Evolutionary conservation across 2,888 invertebrate species (phyloP).

Genomic region (Orgyia antiqua): DNA sequence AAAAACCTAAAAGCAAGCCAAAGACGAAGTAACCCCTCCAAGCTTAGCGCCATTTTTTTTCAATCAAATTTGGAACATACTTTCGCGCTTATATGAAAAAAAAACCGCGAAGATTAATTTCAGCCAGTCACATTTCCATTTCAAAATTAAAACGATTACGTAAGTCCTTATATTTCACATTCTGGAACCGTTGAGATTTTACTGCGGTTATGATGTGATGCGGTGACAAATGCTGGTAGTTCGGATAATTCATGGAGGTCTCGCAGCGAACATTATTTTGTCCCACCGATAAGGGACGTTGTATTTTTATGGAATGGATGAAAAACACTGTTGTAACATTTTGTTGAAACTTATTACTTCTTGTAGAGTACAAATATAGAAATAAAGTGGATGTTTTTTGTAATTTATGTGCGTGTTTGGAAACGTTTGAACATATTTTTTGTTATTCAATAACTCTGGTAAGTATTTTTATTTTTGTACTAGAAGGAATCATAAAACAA

Average conservation of each 20-base stretch:
- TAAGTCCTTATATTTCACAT: slow-evolving; percentile 16
- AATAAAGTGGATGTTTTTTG: background rate
- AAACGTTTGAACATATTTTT: too few relatives aligned
- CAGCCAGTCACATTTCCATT: too few relatives aligned
- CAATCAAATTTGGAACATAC: too few relatives aligned
- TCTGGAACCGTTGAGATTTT: slow-evolving; percentile 15
- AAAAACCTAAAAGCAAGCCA: too few relatives aligned
- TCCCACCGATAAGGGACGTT: slow-evolving; percentile 35
- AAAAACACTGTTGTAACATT: slow-evolving; percentile 3
- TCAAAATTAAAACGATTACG: slow-evolving; percentile 8
- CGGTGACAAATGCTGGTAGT: slow-evolving; percentile 47
- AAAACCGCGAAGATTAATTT: too few relatives aligned
- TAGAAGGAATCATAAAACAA: too few relatives aligned
- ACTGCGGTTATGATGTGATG: slow-evolving; percentile 43
- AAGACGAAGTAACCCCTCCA: too few relatives aligned
- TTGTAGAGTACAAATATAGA: background rate
- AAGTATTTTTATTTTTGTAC: too few relatives aligned
- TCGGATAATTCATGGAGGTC: slow-evolving; percentile 43
- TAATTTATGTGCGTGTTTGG: too few relatives aligned
- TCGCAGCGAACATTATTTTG: slow-evolving; percentile 40
- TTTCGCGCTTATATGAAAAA: too few relatives aligned
- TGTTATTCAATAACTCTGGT: too few relatives aligned
- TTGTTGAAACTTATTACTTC: slow-evolving; percentile 2
- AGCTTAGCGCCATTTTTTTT: too few relatives aligned
- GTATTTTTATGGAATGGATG: slow-evolving; percentile 19